phyloP scores from a whole-genome alignment of 1,140 invertebrate species.

The Dinoponera quadriceps region DNA sequence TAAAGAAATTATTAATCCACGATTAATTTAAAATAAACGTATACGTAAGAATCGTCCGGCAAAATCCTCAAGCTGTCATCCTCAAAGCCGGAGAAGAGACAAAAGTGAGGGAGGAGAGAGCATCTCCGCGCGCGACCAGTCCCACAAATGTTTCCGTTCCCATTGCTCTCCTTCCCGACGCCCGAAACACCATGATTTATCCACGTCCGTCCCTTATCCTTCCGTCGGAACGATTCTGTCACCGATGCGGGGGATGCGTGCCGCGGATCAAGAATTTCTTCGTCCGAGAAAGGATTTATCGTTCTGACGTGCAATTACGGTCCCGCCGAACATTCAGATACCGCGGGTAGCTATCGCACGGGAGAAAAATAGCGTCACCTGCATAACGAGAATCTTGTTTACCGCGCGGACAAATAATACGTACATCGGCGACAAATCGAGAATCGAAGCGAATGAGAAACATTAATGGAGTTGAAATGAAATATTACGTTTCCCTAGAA shows the following conservation, averaged over 20 bases:
- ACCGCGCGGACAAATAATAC: not conserved
- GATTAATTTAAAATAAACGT: no score
- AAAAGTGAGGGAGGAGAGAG: slow-evolving; percentile 51
- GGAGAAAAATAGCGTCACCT: slow-evolving; percentile 26
- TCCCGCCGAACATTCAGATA: slow-evolving; percentile 45
- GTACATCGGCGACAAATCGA: no score
- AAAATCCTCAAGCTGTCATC: not conserved
- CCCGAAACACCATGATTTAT: slow-evolving; percentile 71
- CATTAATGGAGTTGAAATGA: slow-evolving; percentile 4
- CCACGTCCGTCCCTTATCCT: slow-evolving; percentile 69
- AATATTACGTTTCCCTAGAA: not conserved
- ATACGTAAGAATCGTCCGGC: not conserved
- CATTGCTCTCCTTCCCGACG: not conserved
- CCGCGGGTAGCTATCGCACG: slow-evolving; percentile 29
- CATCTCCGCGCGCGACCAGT: slow-evolving; percentile 36
- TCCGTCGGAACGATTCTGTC: slow-evolving; percentile 64
- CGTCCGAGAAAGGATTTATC: slow-evolving; percentile 59
- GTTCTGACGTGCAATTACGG: slow-evolving; percentile 68
- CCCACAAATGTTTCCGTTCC: slow-evolving; percentile 10
- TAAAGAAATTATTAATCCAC: no score
- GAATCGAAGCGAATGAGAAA: not conserved
- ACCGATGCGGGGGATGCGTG: slow-evolving; percentile 60
- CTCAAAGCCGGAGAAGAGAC: not conserved
- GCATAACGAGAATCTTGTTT: slow-evolving; percentile 15
- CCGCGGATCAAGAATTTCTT: slow-evolving; percentile 71